These are phyloP conservation scores for Cepaea hortensis DNA, from an alignment of 2,888 invertebrate genomes.

Conservation along the genomic window DNA sequence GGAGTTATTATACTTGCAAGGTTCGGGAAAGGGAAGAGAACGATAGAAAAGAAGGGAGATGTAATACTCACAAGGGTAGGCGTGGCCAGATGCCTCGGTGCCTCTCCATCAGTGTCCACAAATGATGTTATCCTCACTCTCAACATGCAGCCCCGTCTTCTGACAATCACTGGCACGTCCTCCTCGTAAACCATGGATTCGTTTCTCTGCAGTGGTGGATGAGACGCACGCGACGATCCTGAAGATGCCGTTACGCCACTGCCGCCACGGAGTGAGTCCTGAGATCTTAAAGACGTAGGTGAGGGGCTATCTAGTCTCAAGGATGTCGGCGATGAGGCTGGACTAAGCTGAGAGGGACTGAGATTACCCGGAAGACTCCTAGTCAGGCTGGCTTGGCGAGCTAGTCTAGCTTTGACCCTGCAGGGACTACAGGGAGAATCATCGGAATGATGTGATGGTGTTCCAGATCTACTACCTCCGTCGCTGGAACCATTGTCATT, in stretches of 20 bases:
- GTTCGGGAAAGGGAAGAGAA: not conserved
- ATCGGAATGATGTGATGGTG: slow-evolving; percentile 22
- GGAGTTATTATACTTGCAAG: not conserved
- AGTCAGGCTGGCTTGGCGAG: slow-evolving; percentile 29
- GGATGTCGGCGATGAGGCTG: slow-evolving; percentile 17
- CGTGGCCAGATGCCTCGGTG: not conserved
- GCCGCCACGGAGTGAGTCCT: not conserved
- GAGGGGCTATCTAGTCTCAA: slow-evolving; percentile 5
- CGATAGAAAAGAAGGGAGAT: not conserved
- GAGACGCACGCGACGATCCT: slow-evolving; percentile 9
- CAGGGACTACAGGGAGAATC: slow-evolving; percentile 22
- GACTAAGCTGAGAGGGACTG: slow-evolving; percentile 37
- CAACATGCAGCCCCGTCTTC: slow-evolving; percentile 71
- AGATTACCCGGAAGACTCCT: not conserved
- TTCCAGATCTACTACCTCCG: not conserved
- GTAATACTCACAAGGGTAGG: slow-evolving; percentile 45
- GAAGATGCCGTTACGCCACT: not conserved
- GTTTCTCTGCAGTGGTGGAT: slow-evolving; percentile 51
- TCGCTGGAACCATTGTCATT: not conserved
- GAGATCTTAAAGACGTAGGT: not conserved
- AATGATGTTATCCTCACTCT: slow-evolving; percentile 72
- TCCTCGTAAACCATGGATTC: slow-evolving; percentile 71
- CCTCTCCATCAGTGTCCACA: slow-evolving; percentile 53
- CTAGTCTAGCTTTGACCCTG: not conserved
- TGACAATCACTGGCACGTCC: slow-evolving; percentile 72